Conservation (phyloP, 2,888 invertebrate species). For the Philhelius pedissequus region DNA sequence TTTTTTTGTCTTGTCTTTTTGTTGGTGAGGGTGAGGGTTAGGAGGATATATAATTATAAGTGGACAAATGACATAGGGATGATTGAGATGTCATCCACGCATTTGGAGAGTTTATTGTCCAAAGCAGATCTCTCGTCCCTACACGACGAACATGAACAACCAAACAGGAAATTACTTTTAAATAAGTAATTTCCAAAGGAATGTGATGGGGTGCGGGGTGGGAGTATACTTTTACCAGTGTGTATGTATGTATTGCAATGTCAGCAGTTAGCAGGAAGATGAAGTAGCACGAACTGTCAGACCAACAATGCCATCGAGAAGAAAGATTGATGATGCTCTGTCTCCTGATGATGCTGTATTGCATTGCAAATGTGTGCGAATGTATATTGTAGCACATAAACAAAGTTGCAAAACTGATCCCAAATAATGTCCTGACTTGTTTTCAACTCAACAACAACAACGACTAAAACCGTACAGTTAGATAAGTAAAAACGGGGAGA, state of each 20-base stretch:
- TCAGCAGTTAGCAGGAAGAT: slow-evolving; percentile 8
- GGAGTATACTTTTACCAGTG: not conserved
- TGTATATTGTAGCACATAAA: not conserved
- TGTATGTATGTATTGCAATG: not conserved
- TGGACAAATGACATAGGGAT: slow-evolving; percentile 56
- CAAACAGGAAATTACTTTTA: slow-evolving; percentile 64
- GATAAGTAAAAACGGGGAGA: not conserved
- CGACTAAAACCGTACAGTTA: too few species aligned
- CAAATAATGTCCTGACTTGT: not conserved
- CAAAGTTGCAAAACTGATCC: slow-evolving; percentile 16
- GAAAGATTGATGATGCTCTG: slow-evolving; percentile 55
- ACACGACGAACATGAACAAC: slow-evolving; percentile 59
- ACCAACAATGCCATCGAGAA: slow-evolving; percentile 9
- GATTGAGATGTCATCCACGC: slow-evolving; percentile 1
- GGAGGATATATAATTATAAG: not conserved
- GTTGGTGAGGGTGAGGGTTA: too few species aligned
- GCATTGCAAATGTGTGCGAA: not conserved
- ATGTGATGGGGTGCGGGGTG: not conserved
- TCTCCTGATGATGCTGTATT: not conserved
- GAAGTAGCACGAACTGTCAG: slow-evolving; percentile 40
- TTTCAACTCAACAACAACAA: slow-evolving; percentile 7
- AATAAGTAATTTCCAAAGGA: slow-evolving; percentile 64
- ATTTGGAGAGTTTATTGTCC: slow-evolving; percentile 17
- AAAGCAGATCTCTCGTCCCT: slow-evolving; percentile 10
- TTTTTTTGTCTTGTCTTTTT: not conserved